Evolutionary conservation across 2,113 vertebrate species (phyloP), one percentile per base, ranked within the genome.

Genomic region (Calyptomena viridis): DNA sequence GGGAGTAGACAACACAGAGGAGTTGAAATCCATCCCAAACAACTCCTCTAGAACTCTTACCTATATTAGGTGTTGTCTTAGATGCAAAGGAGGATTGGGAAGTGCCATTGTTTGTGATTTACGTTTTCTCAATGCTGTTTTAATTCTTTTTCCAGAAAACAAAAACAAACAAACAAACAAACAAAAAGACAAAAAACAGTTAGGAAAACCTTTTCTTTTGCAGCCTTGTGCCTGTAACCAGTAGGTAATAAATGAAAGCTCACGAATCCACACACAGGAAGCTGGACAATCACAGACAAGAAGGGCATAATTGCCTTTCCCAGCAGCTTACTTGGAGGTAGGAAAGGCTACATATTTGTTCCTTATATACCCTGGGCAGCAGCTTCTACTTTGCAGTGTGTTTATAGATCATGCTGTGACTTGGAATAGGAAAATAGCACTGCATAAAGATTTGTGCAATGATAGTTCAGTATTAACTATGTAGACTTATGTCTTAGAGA

Each of bases 311-410:
- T 95, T 95, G 60, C 74, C 68, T 96, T 97, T 96, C 88, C 74
- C 75, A 94, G 91, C 94, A 97, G 89, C 95, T 96, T 93, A 74
- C 95, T 97, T 82, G 80, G 88, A 93, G 75, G 89, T 94, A 92
- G 42, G 62, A 90, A 92, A 82, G 83, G 82, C 89, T 95, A 56
- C 69, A 7, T 96, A 66, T 74, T 95, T 95, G 46, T 96, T 93
- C 71, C 56, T 94, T 91, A n/a, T 52, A 49, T 71, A 92, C 68
- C 31, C 67, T 92, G 74, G 56, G 73, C 79, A 93, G 71, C 58
- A 94, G 80, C 87, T 56, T 75, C 44, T 66, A 24, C 47, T 92
- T 87, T 93, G 67, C 91, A 73, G 37, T 63, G 90, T 90, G 60
- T 96, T 94, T 94, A 75, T 88, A 79, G 91, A 95, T 86, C 71